These are phyloP conservation scores for Mellilla xanthometata DNA, from an alignment of 2,888 invertebrate species.

Conservation along the genomic window DNA sequence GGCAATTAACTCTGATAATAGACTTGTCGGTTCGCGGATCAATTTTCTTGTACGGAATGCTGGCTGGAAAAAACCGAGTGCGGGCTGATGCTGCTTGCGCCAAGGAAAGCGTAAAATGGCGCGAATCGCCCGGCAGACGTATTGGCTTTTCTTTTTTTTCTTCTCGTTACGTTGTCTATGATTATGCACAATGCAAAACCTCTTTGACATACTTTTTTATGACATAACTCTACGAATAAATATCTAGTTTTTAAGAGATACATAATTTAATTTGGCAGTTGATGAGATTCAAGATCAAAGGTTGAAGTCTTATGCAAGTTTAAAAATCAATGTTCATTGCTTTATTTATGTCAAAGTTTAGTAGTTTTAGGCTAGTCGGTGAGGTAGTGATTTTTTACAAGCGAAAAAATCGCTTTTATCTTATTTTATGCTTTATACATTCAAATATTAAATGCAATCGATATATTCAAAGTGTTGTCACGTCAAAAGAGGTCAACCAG, in stretches of 20 bases:
- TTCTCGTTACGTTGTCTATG: not conserved
- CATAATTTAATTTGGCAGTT: not conserved
- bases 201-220: conserved; percentile 3
- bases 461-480: too few relatives aligned
- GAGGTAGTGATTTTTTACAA: too few relatives aligned
- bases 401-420: too few relatives aligned
- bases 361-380: too few relatives aligned
- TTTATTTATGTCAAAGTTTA: too few relatives aligned
- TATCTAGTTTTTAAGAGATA: not conserved
- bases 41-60: conserved; percentile 75
- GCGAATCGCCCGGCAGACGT: conserved; percentile 8
- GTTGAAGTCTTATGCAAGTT: not conserved
- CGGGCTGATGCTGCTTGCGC: conserved; percentile 41
- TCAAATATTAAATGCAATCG: too few relatives aligned
- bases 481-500: too few relatives aligned
- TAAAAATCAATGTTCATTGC: not conserved
- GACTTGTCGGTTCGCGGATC: conserved; percentile 40
- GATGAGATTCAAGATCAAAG: not conserved
- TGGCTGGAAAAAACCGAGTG: conserved; percentile 57
- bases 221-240: conserved; percentile 3
- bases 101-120: conserved; percentile 72
- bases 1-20: conserved; percentile 71
- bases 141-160: conserved; percentile 5
- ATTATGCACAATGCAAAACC: conserved; percentile 9
- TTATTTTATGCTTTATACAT: too few relatives aligned